Conservation (phyloP, 2,888 invertebrate genomes). For the Euplexia lucipara region DNA sequence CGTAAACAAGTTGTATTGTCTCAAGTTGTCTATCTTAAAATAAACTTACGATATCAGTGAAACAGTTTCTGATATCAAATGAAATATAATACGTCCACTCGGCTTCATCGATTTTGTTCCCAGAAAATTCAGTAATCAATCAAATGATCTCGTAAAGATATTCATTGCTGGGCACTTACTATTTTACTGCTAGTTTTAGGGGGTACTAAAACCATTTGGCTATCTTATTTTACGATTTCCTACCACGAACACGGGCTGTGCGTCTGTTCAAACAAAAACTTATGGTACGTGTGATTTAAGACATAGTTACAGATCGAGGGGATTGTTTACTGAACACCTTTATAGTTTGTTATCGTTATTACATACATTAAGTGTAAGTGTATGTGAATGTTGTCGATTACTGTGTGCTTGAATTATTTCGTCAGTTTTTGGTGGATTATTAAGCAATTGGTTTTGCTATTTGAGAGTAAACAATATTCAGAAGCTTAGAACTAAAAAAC, state of each 20-base stretch:
- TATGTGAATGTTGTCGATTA: background rate
- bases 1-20: slow-evolving; percentile 12
- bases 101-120: slow-evolving; percentile 59
- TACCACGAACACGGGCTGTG: slow-evolving; percentile 67
- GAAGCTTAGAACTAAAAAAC: no score
- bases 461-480: no score
- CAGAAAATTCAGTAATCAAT: slow-evolving; percentile 83
- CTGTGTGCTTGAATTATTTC: no score
- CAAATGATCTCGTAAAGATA: slow-evolving; percentile 85
- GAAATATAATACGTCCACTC: slow-evolving; percentile 29
- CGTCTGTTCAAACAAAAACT: slow-evolving; percentile 80
- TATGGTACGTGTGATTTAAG: slow-evolving; percentile 78
- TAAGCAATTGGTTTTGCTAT: no score
- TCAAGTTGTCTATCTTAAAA: slow-evolving; percentile 8
- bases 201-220: slow-evolving; percentile 86
- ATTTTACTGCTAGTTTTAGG: slow-evolving; percentile 86
- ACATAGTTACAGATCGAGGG: slow-evolving; percentile 48
- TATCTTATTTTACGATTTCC: slow-evolving; percentile 85
- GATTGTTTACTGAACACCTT: slow-evolving; percentile 46
- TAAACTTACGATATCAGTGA: slow-evolving; percentile 15
- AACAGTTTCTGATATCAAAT: slow-evolving; percentile 11
- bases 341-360: slow-evolving; percentile 46
- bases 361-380: slow-evolving; percentile 22
- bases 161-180: slow-evolving; percentile 83
- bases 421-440: no score